Evolutionary conservation across 1,140 invertebrate species (phyloP), one percentile per base, ranked within the genome.

Genomic region (Cylas formicarius): DNA sequence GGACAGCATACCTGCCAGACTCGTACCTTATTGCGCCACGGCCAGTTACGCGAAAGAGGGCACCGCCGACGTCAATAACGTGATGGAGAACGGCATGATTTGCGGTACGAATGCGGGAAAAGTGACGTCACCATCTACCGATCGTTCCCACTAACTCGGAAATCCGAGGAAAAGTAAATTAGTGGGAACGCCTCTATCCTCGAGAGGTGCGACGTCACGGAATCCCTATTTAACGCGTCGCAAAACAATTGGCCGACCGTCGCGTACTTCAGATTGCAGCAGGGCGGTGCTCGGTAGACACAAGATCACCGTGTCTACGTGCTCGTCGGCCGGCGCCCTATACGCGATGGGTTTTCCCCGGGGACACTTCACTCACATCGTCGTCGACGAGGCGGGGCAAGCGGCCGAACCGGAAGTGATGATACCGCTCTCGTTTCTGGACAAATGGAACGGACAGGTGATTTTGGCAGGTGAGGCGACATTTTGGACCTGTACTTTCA

Each of bases 351-450:
- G 50, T 14, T 61, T 66, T 21, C 44, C 59, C 3, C 66, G 67
- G 22, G 70, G 74, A 11, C 73, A 83, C 53, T 84, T 91, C 61
- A 78, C 80, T 4, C 86, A 92, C 64, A 70, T 90, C 33, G 84
- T 94, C 59, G 76, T 93, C 36, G 90, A 94, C 68, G 90, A 94
- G 70, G 84, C 85, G 16, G 88, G 86, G 7, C 87, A 91, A 60
- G 78, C 81, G 1, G 79, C 73, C 1, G 90, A 94, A 69, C 78
- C 87, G 1, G 85, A 89, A 52, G 69, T 77, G 7, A 60, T 91
- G 44, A 80, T 90, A 56, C 78, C 84, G 3, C 54, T 80, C 11
- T 57, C 66, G 44, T 63, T 73, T 41, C 61, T 74, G 32, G 58
- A 70, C 40, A 48, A 61, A 16, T 39, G 51, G 7, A 41, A 40